Conservation (phyloP, 2,888 invertebrate genomes). For the Tribolium freemani region DNA sequence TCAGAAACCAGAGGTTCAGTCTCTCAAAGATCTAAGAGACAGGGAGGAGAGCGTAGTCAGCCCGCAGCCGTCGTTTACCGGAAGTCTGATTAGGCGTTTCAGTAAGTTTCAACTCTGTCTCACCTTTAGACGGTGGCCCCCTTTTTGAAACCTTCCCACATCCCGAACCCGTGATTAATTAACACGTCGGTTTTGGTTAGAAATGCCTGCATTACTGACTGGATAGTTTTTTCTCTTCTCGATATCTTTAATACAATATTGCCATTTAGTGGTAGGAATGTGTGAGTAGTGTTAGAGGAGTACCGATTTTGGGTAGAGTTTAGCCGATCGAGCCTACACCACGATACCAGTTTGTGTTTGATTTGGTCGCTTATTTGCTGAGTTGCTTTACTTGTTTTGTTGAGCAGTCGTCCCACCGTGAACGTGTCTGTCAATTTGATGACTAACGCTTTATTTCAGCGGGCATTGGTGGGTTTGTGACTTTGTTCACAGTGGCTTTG, state of each 20-base stretch:
- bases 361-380: slow-evolving; percentile 61
- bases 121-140: slow-evolving; percentile 36
- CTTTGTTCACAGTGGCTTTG: slow-evolving; percentile 67
- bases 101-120: slow-evolving; percentile 80
- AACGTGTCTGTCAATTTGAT: slow-evolving; percentile 47
- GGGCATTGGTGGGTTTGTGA: slow-evolving; percentile 66
- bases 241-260: slow-evolving; percentile 35
- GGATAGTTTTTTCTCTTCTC: slow-evolving; percentile 48
- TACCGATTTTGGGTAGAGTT: slow-evolving; percentile 17
- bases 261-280: slow-evolving; percentile 48
- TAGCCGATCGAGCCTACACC: slow-evolving; percentile 44
- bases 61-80: slow-evolving; percentile 75
- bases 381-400: slow-evolving; percentile 63
- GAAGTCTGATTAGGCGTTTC: slow-evolving; percentile 86
- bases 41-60: slow-evolving; percentile 65
- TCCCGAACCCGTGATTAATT: slow-evolving; percentile 10
- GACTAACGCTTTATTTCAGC: slow-evolving; percentile 64
- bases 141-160: slow-evolving; percentile 10
- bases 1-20: slow-evolving; percentile 69
- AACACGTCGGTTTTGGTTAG: slow-evolving; percentile 39
- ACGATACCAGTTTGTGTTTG: slow-evolving; percentile 54
- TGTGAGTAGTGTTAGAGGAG: slow-evolving; percentile 44
- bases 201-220: slow-evolving; percentile 51
- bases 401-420: slow-evolving; percentile 40
- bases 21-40: slow-evolving; percentile 72